Base-by-base conservation (phyloP, 2,797 vertebrate genomes). In the Myotis daubentonii region DNA sequence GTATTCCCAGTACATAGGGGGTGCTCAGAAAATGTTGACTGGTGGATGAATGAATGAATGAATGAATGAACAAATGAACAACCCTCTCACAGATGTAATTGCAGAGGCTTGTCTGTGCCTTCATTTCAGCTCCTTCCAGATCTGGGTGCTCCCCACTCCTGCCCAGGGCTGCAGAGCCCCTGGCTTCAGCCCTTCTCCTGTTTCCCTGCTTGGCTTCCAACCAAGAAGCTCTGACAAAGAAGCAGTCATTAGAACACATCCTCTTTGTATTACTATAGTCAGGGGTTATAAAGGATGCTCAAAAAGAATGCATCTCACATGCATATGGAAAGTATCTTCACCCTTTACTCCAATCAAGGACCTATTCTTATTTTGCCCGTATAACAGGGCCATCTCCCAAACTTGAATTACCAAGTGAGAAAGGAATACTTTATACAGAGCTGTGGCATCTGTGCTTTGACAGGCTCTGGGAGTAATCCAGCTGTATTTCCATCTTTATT, bases 171-270 rank as follows among this genome's bases (percentile, higher is more conserved):
- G 8, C 60, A 66, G 49, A 44, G 15, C 11, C 65, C 53, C 70
- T 80, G 70, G 38, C 41, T 94, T 75, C 28, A 92, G 70, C 38
- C 47, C 41, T 79, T 92, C 85, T 82, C 65, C 78, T 93, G 4
- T 96, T 85, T 88, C 92, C 41, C 82, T 83, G 47, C 44, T 94
- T 95, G 83, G 79, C 70, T 94, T 91, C 51, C 80, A 83, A 83
- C 83, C 91, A 95, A 92, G 60, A 95, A 62, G 30, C 83, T 91
- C 28, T 79, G 68, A 87, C 92, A 95, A 95, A 96, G 88, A 90
- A 81, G 47, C 30, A 94, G 36, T 93, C 81, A 82, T 91, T 94
- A 72, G 51, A 89, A 93, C 79, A 96, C 44, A 94, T 65, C 33
- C 7, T 65, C 49, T 95, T 92, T 91, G 88, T 84, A 70, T 85